phyloP scores from a whole-genome alignment of 2,888 invertebrate species.

The Brenthis daphne region DNA sequence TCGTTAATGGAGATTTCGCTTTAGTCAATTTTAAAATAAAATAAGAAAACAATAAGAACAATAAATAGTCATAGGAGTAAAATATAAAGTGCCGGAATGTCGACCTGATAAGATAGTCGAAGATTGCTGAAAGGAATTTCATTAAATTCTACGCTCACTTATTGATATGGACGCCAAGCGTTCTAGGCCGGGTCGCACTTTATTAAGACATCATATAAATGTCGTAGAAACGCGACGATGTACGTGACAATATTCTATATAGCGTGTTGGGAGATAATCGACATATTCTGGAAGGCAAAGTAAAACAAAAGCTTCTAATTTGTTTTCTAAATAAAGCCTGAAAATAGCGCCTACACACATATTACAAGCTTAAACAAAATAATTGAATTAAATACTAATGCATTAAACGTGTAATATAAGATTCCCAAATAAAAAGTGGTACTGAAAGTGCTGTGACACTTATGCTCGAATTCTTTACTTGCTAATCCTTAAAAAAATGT shows the following conservation, averaged over 20 bases:
- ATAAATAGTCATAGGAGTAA: constrained; percentile 32
- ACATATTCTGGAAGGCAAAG: constrained; percentile 11
- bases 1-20: too few relatives aligned
- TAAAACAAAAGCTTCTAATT: constrained; percentile 1
- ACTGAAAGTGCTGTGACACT: too few relatives aligned
- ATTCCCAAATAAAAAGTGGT: too few relatives aligned
- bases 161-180: constrained; percentile 75
- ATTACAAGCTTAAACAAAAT: too few relatives aligned
- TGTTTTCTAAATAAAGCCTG: neutral
- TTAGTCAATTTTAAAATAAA: neutral
- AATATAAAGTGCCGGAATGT: constrained; percentile 40
- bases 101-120: constrained; percentile 41
- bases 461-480: too few relatives aligned
- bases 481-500: too few relatives aligned
- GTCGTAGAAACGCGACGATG: constrained; percentile 60
- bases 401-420: too few relatives aligned
- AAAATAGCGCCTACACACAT: too few relatives aligned
- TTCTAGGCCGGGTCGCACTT: constrained; percentile 70
- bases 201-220: constrained; percentile 80
- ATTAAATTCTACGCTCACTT: constrained; percentile 58
- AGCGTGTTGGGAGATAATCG: constrained; percentile 43
- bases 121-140: constrained; percentile 47
- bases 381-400: too few relatives aligned
- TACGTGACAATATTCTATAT: constrained; percentile 75
- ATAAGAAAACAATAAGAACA: neutral